Evolutionary conservation across 2,797 vertebrate species (phyloP).

Genomic region (Rhynchonycteris naso): DNA sequence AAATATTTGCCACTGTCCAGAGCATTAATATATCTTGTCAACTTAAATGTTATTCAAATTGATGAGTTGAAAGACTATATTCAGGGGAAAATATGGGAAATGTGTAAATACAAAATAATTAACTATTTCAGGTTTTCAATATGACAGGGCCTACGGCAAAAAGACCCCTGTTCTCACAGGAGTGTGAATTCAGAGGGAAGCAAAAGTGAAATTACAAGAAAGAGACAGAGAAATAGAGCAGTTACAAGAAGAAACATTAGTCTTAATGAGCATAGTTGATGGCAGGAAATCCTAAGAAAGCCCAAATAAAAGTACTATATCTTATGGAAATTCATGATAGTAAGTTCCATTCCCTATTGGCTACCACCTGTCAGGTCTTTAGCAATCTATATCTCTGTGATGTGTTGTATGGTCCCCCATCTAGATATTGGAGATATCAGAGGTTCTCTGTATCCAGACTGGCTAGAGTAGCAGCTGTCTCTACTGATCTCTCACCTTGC

Average conservation of each 20-base stretch:
- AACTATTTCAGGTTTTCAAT: background rate
- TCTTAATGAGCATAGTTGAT: background rate
- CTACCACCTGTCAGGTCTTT: background rate
- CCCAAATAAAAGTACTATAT: background rate
- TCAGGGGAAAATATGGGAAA: background rate
- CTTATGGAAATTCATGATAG: background rate
- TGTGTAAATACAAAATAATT: background rate
- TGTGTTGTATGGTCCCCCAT: background rate
- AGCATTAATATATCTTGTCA: background rate
- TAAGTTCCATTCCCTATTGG: accelerated
- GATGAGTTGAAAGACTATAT: background rate
- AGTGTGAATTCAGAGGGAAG: background rate
- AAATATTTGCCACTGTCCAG: background rate
- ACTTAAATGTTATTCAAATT: background rate
- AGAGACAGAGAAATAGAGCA: background rate
- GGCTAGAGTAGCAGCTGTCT: background rate
- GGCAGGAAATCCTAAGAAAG: background rate
- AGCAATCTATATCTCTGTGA: background rate
- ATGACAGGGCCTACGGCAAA: background rate
- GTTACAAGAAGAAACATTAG: background rate
- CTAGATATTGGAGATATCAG: background rate
- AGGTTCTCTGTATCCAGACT: background rate
- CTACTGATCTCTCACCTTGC: background rate
- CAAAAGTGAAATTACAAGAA: background rate
- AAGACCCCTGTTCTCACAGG: background rate